A percentile compares a stretch with the other conserved stretches of the same genome.
Evolutionary conservation across 2,113 vertebrate genomes (phyloP).

Genomic region (Arvicanthis niloticus): DNA sequence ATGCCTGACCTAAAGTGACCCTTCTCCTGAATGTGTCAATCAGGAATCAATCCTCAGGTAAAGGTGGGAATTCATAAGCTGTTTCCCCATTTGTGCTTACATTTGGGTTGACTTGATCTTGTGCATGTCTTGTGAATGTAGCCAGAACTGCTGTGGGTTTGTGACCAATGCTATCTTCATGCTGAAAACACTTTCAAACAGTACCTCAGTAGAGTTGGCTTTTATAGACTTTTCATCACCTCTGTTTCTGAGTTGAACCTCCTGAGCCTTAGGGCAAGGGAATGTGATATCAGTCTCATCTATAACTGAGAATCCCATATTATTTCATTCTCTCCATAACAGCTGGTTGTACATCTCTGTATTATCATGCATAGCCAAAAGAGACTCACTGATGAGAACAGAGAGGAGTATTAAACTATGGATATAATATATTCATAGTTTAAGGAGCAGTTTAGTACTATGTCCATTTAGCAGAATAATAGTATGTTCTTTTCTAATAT

Average conservation of each 20-base stretch:
- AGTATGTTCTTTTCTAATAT: background rate
- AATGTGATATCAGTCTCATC: too few relatives aligned
- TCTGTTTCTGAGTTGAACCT: too few relatives aligned
- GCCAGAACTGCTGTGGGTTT: background rate
- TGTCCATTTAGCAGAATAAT: background rate
- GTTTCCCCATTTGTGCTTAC: background rate
- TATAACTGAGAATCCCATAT: background rate
- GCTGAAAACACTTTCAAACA: background rate
- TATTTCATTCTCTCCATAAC: too few relatives aligned
- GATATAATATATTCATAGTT: background rate
- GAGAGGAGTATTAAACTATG: background rate
- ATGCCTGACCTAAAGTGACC: background rate
- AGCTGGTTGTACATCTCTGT: too few relatives aligned
- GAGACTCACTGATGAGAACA: background rate
- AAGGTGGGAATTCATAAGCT: background rate
- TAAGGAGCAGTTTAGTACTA: background rate
- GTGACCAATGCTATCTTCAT: background rate
- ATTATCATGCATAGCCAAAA: background rate
- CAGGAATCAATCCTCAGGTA: background rate
- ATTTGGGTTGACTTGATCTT: background rate
- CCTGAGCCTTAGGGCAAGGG: too few relatives aligned
- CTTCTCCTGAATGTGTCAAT: background rate
- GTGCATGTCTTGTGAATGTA: background rate
- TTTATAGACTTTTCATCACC: background rate
- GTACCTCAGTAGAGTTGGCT: background rate